Conservation (phyloP, 64 coral and sea anemone genomes). For the Stichodactyla mertensii region DNA sequence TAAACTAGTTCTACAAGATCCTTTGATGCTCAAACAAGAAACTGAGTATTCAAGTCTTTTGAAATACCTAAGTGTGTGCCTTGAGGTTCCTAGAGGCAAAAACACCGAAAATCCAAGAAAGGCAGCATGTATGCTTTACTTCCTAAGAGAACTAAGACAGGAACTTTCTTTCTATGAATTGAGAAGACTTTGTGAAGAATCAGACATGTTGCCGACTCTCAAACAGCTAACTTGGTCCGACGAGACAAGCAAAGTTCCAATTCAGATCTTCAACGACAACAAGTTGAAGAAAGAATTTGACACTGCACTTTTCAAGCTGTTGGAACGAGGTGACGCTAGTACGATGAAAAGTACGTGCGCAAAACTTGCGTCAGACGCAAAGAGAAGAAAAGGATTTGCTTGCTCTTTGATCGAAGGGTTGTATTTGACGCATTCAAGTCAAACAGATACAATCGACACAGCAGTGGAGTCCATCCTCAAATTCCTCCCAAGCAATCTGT, state of each 20-base stretch:
- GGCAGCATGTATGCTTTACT: not conserved
- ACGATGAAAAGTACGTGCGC: not conserved
- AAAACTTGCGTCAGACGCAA: not conserved
- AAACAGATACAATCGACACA: constrained; percentile 72
- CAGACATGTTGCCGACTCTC: not conserved
- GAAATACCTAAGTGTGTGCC: not conserved
- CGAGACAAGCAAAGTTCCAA: not conserved
- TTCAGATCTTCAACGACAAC: not conserved
- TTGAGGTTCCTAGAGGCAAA: not conserved
- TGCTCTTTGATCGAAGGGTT: constrained; percentile 42
- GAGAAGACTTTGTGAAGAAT: not conserved
- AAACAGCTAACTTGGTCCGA: not conserved
- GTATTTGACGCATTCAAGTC: constrained; percentile 39
- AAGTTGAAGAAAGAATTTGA: not conserved
- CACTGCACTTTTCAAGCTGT: not conserved
- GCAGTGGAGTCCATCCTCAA: constrained; percentile 38
- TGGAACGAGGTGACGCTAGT: not conserved
- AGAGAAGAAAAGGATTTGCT: constrained; percentile 33
- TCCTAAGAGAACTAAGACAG: constrained; percentile 21
- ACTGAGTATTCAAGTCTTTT: not conserved
- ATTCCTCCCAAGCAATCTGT: constrained; percentile 2
- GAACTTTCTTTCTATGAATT: not conserved
- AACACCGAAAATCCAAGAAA: not conserved
- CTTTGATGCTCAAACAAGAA: constrained; percentile 7
- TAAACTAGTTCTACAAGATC: not conserved